Percentiles rank a stretch among this genome's conserved stretches.
phyloP scores from a whole-genome alignment of 2,888 invertebrate species.

The Pterostichus madidus region DNA sequence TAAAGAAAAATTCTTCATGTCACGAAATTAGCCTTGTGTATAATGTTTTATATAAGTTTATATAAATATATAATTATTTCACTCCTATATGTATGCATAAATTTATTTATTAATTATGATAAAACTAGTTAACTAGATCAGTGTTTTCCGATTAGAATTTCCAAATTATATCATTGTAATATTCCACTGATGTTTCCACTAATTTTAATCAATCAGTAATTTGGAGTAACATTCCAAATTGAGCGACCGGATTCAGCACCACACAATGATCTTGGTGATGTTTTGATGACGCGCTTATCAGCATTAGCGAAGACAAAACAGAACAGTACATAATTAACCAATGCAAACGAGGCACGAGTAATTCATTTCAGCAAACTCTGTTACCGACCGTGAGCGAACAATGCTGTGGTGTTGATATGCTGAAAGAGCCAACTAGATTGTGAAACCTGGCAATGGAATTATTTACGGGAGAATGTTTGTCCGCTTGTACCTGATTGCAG shows the following conservation, averaged over 20 bases:
- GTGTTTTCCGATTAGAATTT: too few species aligned
- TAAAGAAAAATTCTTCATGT: too few species aligned
- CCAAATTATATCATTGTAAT: too few species aligned
- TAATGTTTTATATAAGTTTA: too few species aligned
- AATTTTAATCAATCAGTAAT: slow-evolving; percentile 31
- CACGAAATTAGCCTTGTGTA: too few species aligned
- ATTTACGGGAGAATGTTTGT: background rate
- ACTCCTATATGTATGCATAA: too few species aligned
- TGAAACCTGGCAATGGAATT: slow-evolving; percentile 25
- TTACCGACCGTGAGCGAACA: slow-evolving; percentile 16
- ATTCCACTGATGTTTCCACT: background rate
- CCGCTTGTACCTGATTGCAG: too few species aligned
- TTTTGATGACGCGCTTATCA: slow-evolving; percentile 20
- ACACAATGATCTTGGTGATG: slow-evolving; percentile 15
- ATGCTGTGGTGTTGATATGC: slow-evolving; percentile 6
- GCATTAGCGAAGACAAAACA: slow-evolving; percentile 36
- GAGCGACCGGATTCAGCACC: background rate
- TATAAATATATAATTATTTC: too few species aligned
- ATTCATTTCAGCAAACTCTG: slow-evolving; percentile 25
- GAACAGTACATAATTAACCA: slow-evolving; percentile 47
- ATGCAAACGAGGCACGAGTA: slow-evolving; percentile 26
- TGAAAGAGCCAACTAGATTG: slow-evolving; percentile 29
- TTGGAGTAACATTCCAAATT: slow-evolving; percentile 32
- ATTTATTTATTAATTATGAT: too few species aligned
- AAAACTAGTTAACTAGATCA: too few species aligned